Evolutionary conservation across 1,140 invertebrate species (phyloP).

Genomic region (Meloidogyne chitwoodi): DNA sequence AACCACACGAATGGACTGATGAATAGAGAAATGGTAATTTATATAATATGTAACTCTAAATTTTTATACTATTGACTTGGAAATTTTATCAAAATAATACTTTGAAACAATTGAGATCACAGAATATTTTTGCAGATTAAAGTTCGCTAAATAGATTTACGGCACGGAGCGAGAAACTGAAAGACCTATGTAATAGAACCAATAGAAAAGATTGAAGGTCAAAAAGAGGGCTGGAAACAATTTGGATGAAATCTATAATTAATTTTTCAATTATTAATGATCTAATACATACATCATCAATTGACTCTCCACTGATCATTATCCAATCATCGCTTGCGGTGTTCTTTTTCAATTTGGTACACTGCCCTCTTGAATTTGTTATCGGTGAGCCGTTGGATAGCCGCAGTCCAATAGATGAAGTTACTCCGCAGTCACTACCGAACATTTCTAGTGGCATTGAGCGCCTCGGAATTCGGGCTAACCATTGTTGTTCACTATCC

Average conservation of each 20-base stretch:
- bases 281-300: slow-evolving; percentile 50
- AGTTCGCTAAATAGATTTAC: not conserved
- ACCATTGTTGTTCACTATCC: slow-evolving; percentile 50
- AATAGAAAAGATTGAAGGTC: slow-evolving; percentile 59
- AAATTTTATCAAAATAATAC: too few relatives aligned
- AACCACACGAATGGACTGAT: not conserved
- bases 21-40: not conserved
- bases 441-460: slow-evolving; percentile 12
- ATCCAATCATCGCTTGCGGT: not conserved
- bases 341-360: not conserved
- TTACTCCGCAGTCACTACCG: not conserved
- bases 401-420: not conserved
- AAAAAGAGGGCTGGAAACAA: slow-evolving; percentile 56
- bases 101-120: too few relatives aligned
- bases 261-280: not conserved
- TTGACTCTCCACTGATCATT: slow-evolving; percentile 49
- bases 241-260: slow-evolving; percentile 54
- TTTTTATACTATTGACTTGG: too few relatives aligned
- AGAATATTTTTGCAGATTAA: too few relatives aligned
- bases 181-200: slow-evolving; percentile 57
- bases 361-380: not conserved
- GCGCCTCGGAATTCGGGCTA: slow-evolving; percentile 17
- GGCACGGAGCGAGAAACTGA: slow-evolving; percentile 14
- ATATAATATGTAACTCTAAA: too few relatives aligned
- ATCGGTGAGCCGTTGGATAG: slow-evolving; percentile 11